phyloP scores from a whole-genome alignment of 2,888 invertebrate genomes.

The Heliothis peltigera region DNA sequence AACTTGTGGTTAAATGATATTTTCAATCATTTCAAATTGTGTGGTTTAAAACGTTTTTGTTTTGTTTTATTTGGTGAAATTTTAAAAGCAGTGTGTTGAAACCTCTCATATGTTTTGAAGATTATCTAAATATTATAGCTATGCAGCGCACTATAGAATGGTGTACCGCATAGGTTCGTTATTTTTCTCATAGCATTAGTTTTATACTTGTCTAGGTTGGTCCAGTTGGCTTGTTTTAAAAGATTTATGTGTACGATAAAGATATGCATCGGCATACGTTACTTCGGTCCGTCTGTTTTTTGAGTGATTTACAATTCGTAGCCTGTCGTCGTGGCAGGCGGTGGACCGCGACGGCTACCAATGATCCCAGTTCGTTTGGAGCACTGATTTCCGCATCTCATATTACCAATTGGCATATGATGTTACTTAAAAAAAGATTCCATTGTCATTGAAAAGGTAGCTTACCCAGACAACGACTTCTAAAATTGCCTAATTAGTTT shows the following conservation, averaged over 20 bases:
- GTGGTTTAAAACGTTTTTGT: slow-evolving; percentile 42
- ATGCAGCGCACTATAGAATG: slow-evolving; percentile 8
- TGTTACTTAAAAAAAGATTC: slow-evolving; percentile 46
- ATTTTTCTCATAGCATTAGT: slow-evolving; percentile 16
- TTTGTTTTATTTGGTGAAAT: slow-evolving; percentile 40
- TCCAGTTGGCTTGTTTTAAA: slow-evolving; percentile 50
- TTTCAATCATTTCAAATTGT: slow-evolving; percentile 43
- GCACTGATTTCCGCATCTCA: slow-evolving; percentile 80
- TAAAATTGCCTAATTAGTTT: slow-evolving; percentile 28
- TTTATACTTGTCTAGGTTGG: slow-evolving; percentile 40
- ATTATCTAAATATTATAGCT: slow-evolving; percentile 21
- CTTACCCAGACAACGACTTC: slow-evolving; percentile 39
- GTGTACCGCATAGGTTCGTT: background rate
- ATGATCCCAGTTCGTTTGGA: slow-evolving; percentile 73
- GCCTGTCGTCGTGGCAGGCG: slow-evolving; percentile 73
- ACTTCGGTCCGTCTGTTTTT: slow-evolving; percentile 71
- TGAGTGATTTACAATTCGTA: slow-evolving; percentile 78
- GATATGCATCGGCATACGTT: slow-evolving; percentile 72
- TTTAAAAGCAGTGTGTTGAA: slow-evolving; percentile 48
- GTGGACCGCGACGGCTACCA: slow-evolving; percentile 77
- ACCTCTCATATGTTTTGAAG: slow-evolving; percentile 27
- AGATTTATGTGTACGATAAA: slow-evolving; percentile 66
- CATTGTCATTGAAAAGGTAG: slow-evolving; percentile 43
- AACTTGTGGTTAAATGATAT: slow-evolving; percentile 52
- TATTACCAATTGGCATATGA: slow-evolving; percentile 75